Evolutionary conservation across 92 coral and sea anemone species (phyloP).

Genomic region (Pocillopora grandis): DNA sequence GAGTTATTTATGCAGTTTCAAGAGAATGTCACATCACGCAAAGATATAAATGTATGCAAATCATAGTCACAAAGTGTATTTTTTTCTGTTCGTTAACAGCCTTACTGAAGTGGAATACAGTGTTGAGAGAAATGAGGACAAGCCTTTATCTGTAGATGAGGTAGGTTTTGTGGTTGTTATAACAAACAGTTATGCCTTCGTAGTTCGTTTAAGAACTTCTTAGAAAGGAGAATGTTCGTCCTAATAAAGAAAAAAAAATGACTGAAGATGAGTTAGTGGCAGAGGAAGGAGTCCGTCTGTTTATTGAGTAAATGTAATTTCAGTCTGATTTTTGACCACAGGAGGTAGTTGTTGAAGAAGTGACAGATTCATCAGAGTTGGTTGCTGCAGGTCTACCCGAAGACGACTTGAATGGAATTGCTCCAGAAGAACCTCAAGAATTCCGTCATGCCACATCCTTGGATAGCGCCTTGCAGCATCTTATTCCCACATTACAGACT

Average conservation of each 20-base stretch:
- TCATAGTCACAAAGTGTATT: background rate
- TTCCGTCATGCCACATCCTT: slow-evolving; percentile 82
- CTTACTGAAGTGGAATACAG: background rate
- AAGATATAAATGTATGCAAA: background rate
- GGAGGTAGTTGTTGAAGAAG: slow-evolving; percentile 14
- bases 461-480: slow-evolving; percentile 80
- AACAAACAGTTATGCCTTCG: too few species aligned
- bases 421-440: slow-evolving; percentile 60
- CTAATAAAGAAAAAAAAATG: too few species aligned
- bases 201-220: too few species aligned
- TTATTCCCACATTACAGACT: slow-evolving; percentile 78
- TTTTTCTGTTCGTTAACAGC: background rate
- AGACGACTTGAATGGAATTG: slow-evolving; percentile 33
- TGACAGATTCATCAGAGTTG: slow-evolving; percentile 16
- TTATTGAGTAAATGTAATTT: background rate
- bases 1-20: too few species aligned
- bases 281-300: background rate
- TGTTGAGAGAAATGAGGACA: background rate
- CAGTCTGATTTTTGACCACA: background rate
- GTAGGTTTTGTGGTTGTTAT: background rate
- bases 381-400: background rate
- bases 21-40: background rate
- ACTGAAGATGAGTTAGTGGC: too few species aligned
- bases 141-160: background rate
- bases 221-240: too few species aligned